Evolutionary conservation across 92 coral and sea anemone genomes (phyloP).

Genomic region (Bergia puertoricense): DNA sequence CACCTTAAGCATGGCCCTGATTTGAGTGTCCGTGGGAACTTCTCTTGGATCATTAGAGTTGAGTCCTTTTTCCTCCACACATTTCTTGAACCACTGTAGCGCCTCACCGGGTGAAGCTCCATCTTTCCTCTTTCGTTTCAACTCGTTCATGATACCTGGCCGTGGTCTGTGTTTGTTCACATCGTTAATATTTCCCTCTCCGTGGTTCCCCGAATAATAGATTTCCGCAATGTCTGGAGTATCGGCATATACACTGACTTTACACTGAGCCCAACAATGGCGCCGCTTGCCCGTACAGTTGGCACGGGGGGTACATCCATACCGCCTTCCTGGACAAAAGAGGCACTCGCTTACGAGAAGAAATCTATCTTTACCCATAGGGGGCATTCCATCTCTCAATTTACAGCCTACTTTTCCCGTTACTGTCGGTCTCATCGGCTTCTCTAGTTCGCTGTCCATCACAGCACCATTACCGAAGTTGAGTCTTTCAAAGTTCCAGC

Average conservation of each 20-base stretch:
- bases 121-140: conserved; percentile 67
- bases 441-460: conserved; percentile 75
- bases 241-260: conserved; percentile 87
- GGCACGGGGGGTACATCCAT: conserved; percentile 93
- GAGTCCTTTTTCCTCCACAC: conserved; percentile 74
- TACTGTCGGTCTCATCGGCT: conserved; percentile 90
- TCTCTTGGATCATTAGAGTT: conserved; percentile 65
- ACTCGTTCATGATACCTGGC: conserved; percentile 67
- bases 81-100: conserved; percentile 72
- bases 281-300: conserved; percentile 96
- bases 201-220: conserved; percentile 91
- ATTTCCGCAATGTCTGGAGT: conserved; percentile 75
- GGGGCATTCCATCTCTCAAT: conserved; percentile 85
- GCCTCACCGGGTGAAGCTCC: conserved; percentile 76
- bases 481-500: conserved; percentile 96
- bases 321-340: conserved; percentile 93
- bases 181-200: conserved; percentile 82
- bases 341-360: conserved; percentile 96
- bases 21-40: conserved; percentile 74
- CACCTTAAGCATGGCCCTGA: conserved; percentile 71
- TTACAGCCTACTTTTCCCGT: conserved; percentile 87
- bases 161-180: conserved; percentile 78
- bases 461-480: conserved; percentile 94
- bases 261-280: conserved; percentile 88
- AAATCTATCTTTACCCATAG: conserved; percentile 84